Percentiles rank a stretch among this genome's conserved stretches.
Evolutionary conservation across 2,888 invertebrate genomes (phyloP).

Genomic region (Athalia cordata): DNA sequence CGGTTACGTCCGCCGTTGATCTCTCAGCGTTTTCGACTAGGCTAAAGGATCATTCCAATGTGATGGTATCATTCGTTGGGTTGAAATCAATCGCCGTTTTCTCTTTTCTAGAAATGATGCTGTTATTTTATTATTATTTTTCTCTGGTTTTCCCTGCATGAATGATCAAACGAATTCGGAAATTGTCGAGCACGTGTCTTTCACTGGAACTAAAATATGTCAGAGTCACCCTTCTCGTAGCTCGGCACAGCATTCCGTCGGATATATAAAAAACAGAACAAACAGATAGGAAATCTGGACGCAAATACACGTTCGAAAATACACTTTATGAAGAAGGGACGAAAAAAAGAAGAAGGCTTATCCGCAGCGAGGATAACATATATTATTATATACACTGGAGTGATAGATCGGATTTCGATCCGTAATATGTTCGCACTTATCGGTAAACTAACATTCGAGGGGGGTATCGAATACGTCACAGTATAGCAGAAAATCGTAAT

Average conservation of each 20-base stretch:
- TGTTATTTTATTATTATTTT: neutral
- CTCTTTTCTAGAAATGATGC: neutral
- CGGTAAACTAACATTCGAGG: conserved; percentile 4
- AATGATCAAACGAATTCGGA: neutral
- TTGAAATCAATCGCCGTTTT: neutral
- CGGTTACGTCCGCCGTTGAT: neutral
- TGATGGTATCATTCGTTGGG: neutral
- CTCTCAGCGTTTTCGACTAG: neutral
- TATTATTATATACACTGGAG: neutral
- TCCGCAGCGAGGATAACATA: conserved; percentile 27
- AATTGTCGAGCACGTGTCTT: conserved; percentile 13
- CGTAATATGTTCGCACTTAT: conserved; percentile 28
- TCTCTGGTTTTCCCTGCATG: neutral
- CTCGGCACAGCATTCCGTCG: conserved; percentile 15
- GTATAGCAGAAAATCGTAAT: neutral
- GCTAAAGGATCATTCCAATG: neutral
- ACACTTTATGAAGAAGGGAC: neutral
- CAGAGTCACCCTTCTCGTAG: conserved; percentile 21
- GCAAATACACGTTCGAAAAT: conserved; percentile 33
- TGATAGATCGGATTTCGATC: conserved; percentile 12
- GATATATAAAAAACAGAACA: neutral
- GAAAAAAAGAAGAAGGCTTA: neutral
- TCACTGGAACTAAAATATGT: conserved; percentile 9
- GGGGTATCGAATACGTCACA: conserved; percentile 27
- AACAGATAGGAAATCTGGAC: conserved; percentile 30